A percentile compares a stretch with the other conserved stretches of the same genome.
These are phyloP conservation scores for Liposcelis brunnea DNA, from an alignment of 2,888 invertebrate species.

Conservation along the genomic window DNA sequence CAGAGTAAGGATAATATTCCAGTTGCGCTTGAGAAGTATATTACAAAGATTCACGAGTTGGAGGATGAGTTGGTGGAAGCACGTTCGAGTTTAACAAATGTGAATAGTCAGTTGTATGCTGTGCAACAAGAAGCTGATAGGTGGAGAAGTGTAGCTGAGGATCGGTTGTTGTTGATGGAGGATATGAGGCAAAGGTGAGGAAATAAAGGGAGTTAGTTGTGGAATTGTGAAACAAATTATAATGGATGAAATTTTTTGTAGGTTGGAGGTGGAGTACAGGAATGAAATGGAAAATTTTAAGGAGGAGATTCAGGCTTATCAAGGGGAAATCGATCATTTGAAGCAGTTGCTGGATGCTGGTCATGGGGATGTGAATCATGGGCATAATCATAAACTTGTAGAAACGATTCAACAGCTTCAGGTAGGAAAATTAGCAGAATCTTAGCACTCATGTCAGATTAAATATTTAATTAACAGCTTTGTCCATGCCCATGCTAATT, in stretches of 20 bases:
- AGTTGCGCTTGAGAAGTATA: constrained; percentile 28
- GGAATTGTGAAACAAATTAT: too few relatives aligned
- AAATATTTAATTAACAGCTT: too few relatives aligned
- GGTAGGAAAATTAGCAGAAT: constrained; percentile 27
- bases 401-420: constrained; percentile 31
- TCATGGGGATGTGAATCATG: constrained; percentile 12
- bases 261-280: neutral
- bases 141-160: constrained; percentile 49
- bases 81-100: constrained; percentile 30
- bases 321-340: constrained; percentile 15
- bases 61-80: constrained; percentile 36
- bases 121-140: constrained; percentile 36
- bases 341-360: constrained; percentile 26
- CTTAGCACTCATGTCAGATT: constrained; percentile 5
- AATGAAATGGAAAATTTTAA: constrained; percentile 42
- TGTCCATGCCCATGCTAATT: too few relatives aligned
- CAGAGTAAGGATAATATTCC: constrained; percentile 23
- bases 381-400: constrained; percentile 27
- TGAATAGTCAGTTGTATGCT: constrained; percentile 34
- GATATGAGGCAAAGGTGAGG: constrained; percentile 31
- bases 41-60: constrained; percentile 31
- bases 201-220: too few relatives aligned
- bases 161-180: constrained; percentile 47
- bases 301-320: constrained; percentile 29
- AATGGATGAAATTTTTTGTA: constrained; percentile 10